A percentile compares a stretch with the other conserved stretches of the same genome.
Evolutionary conservation across 1,140 invertebrate species (phyloP).

Genomic region (Bombus vancouverensis): DNA sequence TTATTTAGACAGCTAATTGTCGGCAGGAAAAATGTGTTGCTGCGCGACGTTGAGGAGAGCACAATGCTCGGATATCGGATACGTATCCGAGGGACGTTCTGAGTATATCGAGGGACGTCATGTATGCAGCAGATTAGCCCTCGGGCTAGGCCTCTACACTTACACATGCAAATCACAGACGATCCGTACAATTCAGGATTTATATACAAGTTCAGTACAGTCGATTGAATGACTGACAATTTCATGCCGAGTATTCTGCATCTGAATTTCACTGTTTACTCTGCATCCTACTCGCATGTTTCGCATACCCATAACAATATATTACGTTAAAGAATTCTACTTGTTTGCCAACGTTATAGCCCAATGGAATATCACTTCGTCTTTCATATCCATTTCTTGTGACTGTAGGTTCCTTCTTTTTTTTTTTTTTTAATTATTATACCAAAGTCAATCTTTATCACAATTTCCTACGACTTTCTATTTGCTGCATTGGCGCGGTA

Average conservation of each 20-base stretch:
- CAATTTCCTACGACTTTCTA: too few relatives aligned
- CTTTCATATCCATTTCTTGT: too few relatives aligned
- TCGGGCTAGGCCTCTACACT: conserved; percentile 11
- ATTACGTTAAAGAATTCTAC: not conserved
- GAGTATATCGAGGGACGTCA: conserved; percentile 31
- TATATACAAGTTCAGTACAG: not conserved
- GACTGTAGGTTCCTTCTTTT: rapidly evolving
- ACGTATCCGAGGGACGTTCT: conserved; percentile 7
- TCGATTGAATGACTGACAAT: conserved; percentile 26
- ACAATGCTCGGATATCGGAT: not conserved
- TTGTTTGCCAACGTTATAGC: not conserved
- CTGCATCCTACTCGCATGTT: not conserved
- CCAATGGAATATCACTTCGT: too few relatives aligned
- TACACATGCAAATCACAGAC: conserved; percentile 8
- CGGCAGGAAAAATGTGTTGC: not conserved
- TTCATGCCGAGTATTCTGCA: not conserved
- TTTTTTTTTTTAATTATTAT: too few relatives aligned
- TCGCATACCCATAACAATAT: too few relatives aligned
- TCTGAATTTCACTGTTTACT: not conserved
- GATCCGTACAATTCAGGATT: conserved; percentile 3
- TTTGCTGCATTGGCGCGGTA: too few relatives aligned
- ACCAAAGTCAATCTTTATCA: too few relatives aligned
- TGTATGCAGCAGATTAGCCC: conserved; percentile 9
- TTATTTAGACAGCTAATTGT: not conserved
- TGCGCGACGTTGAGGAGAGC: not conserved